Evolutionary conservation across 1,140 invertebrate species (phyloP).

Genomic region (Medauroidea extradentata): DNA sequence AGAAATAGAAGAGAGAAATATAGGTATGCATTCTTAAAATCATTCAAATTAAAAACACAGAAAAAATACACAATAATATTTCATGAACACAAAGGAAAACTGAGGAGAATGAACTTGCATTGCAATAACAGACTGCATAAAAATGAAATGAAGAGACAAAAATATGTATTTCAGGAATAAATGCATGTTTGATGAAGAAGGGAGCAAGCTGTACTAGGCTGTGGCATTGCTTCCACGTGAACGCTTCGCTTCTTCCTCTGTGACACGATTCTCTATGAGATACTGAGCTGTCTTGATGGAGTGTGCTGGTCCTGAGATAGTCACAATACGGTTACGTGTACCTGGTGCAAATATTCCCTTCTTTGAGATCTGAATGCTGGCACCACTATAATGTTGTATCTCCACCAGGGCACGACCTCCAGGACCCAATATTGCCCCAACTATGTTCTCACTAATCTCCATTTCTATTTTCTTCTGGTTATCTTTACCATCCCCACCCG

Average conservation of each 20-base stretch:
- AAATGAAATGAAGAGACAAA: too few species aligned
- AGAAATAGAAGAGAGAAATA: too few species aligned
- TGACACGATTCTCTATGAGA: conserved; percentile 93
- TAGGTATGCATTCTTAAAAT: too few species aligned
- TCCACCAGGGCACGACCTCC: conserved; percentile 93
- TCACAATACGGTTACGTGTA: conserved; percentile 94
- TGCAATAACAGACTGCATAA: too few species aligned
- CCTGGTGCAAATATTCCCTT: conserved; percentile 95
- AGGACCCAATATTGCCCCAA: conserved; percentile 94
- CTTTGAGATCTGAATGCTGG: conserved; percentile 97
- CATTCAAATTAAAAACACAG: too few species aligned
- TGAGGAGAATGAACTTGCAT: too few species aligned
- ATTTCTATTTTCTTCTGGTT: conserved; percentile 75
- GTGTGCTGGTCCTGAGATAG: conserved; percentile 83
- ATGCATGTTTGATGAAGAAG: too few species aligned
- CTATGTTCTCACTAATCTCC: conserved; percentile 88
- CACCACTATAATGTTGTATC: conserved; percentile 93
- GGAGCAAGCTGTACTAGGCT: too few species aligned
- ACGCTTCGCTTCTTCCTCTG: conserved; percentile 91
- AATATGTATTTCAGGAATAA: too few species aligned
- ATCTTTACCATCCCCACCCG: conserved; percentile 72
- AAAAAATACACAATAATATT: too few species aligned
- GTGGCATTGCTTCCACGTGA: conserved; percentile 66
- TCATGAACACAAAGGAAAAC: too few species aligned
- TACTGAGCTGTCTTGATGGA: conserved; percentile 87